Evolutionary conservation across 2,888 invertebrate genomes (phyloP), one percentile per base, ranked within the genome.

Genomic region (Melanotus villosus): DNA sequence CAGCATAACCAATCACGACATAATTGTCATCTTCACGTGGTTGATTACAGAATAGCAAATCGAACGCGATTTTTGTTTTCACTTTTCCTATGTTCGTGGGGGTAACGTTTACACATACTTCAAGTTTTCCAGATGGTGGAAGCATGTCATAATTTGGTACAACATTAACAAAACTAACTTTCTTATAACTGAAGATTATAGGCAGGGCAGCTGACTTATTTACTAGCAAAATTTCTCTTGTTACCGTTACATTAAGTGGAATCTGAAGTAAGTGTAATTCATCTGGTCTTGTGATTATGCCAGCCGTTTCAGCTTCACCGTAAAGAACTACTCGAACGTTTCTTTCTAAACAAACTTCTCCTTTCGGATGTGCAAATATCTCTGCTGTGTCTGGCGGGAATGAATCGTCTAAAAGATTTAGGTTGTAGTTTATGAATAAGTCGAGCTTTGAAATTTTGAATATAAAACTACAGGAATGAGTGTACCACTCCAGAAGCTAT

Each of bases 271-370:
- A 85, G 69, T 86, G 74, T 0, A 90, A 69, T 5, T 79, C 75
- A 65, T 85, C 81, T 0, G 90, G 90, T 18, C 78, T 73, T 70
- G 90, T 83, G 2, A 79, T 79, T 12, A 90, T 80, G 21, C 81
- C 79, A 23, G 87, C 85, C 47, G 83, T 80, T 81, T 89, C 89
- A 65, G 85, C 87, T 78, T 88, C 85, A 0, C 89, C 90, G 75
- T 89, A 86, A 16, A 90, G 81, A 69, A 89, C 89, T 64, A 88
- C 32, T n/a, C 32, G 16, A 9, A 52, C 52, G 1, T 12, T 52
- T 30, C 16, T 16, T 12, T 21, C 7, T 12, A 47, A 9, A 3
- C 5, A 1, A 21, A 47, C 0, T 2, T 21, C 0, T 12, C 4
- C 10, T 47, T 23, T 19, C 1, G 10, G 1, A 10, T 2, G n/a